Evolutionary conservation across 1,140 invertebrate species (phyloP), one percentile per base, ranked within the genome.

Genomic region (Trichonephila clavipes): DNA sequence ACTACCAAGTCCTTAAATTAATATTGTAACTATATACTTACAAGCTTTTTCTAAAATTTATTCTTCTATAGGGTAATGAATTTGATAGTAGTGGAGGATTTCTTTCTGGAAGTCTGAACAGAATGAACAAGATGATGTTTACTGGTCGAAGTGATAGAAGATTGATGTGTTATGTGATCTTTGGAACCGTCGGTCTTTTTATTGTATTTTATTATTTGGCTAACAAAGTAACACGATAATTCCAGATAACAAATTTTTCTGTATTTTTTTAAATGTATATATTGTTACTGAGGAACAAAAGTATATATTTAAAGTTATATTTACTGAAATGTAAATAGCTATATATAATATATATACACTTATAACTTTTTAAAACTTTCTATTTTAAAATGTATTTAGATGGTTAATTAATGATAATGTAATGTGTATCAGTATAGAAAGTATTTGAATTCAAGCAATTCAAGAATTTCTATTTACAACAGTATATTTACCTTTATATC

Each of bases 141-240:
- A 95, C 96, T 16, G 96, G 95, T 19, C 95, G 95, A 90, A 95
- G 95, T 51, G 96, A 96, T 94, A 94, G 96, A 21, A 95, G 95
- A 89, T 93, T 96, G 5, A 96, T 96, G 95, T 96, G 96, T 94
- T 96, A 96, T 94, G 95, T 96, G 83, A 95, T 96, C 28, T 66
- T 95, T 3, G 95, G 95, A 91, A 94, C 96, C 24, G 95, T 96
- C 40, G 85, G 95, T 7, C 93, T 96, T 1, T 95, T 96, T 94
- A 95, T 96, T 94, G 83, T 96, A 4, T 94, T 96, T 66, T 96
- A 96, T 94, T 96, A 95, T 95, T 83, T 96, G 21, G 92, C 92
- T 19, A 21, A 88, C 19, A 93, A 88, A 88, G 92, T 82, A 18
- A 93, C 92, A 6, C 85, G 82, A 87, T 92, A 87, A 72, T 51